Evolutionary conservation across 64 coral and sea anemone genomes (phyloP), one percentile per base, ranked within the genome.

Genomic region (Montipora efflorescens): DNA sequence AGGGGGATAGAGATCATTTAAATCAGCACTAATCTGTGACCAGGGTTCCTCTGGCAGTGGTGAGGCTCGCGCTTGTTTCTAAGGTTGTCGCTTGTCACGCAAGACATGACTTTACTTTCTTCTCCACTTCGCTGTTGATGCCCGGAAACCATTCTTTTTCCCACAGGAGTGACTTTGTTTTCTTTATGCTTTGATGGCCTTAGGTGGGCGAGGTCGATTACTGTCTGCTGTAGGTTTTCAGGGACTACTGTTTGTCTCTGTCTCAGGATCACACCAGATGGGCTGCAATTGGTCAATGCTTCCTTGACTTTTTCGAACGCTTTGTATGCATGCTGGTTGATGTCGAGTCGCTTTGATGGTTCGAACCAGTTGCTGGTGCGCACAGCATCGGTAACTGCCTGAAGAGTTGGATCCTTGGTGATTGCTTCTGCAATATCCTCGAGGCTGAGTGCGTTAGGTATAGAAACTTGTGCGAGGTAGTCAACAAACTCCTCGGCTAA

Each of bases 21-120:
- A 91, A 59, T 95, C 93, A 3, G 80, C 80, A 43, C 93, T 95
- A n/a, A 95, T 19, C 49, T 95, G 80, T 87, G 49, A n/a, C 88
- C 89, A 95, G 15, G 93, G 93, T 14, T 25, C 51, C 23, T 90
- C 76, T 44, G 88, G 93, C 52, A 95, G 79, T 51, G 74, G 47
- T 5, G 89, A 80, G 88, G 88, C 70, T 95, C 75, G 53, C 93
- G 81, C 23, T 79, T 84, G n/a, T n/a, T n/a, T 23, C 22, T 0
- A 88, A 1, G 25, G 88, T 90, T 18, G 36, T 36, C 36, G 36
- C 36, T 2, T 36, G 36, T 2, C 36, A 2, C 36, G 0, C 36
- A 36, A 36, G 88, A 62, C 57, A 28, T 76, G 89, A 45, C 80
- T 91, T 95, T 9, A 95, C 93, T 74, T 78, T 89, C 7, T 89